Base-by-base conservation (phyloP, 2,888 invertebrate genomes). In the Epinotia brunnichana region DNA sequence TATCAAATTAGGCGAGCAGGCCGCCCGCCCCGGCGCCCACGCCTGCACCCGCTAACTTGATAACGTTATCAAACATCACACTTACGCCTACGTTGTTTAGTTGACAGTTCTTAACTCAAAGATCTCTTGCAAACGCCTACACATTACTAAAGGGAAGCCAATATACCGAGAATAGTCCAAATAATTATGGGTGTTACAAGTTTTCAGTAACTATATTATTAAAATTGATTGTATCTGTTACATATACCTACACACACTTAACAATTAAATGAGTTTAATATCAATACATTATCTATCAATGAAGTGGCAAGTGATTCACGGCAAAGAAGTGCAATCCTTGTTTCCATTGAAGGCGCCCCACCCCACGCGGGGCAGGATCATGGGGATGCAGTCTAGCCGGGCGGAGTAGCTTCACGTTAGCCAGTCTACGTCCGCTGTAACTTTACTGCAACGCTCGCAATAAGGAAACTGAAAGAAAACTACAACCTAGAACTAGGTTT, bases 1-100 rank as follows among this genome's bases (percentile, higher is more conserved):
- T 84, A 87, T 87, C 83, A 85, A 85, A 89, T 87, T 75, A 75
- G 67, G 62, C 59, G 61, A 77, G 57, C 69, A 67, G 63, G 70
- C 72, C 75, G 74, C 73, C 75, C 78, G 73, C 70, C 69, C 78
- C 69, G 53, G 53, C 79, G 77, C 78, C 79, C 75, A 78, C 78
- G 74, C 70, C 48, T 17, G 21, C 61, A 35, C 59, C 56, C 41
- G 35, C 64, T 51, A 51, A 57, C 19, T 69, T 41, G 73, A 56
- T 63, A 63, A 48, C 19, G 41, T 62, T 73, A 56, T 39, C 39
- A 48, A 62, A 62, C 39, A 62, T 44, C 54, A 44, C 35, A n/a
- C 48, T n/a, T 5, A 48, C 29, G 57, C 67, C 57, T 44, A 57
- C 56, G 39, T 24, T 13, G 44, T 61, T 29, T 19, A 2, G 10